Base-by-base conservation (phyloP, 2,888 invertebrate species). In the Rhingia campestris region DNA sequence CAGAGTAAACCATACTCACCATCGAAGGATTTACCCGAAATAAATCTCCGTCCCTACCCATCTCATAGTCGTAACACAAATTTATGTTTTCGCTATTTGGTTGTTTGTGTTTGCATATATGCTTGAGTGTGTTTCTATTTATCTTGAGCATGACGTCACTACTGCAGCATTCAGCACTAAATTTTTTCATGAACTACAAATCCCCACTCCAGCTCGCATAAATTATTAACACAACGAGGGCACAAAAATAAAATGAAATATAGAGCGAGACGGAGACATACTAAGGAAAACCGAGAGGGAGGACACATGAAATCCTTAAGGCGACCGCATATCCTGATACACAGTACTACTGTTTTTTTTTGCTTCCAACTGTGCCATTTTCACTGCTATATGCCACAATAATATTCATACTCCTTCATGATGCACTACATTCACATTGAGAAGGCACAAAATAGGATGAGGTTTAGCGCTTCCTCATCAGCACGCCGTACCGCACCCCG, bases 161-260 rank as follows among this genome's bases (percentile, higher is more conserved):
- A 77, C 77, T 77, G 77, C 77, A 70, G 77, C 56, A 70, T 49
- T 77, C 51, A 22, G 22, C 54, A 47, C 76, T 76, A 59, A 69
- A 70, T 63, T 63, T 69, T 69, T 76, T 76, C 69, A 69, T 75
- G 75, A 67, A 66, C 75, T 67, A 59, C 75, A 75, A 59, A 66
- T 59, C 51, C 47, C 53, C 59, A 4, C 63, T 12, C 14, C 33
- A 14, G 59, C 39, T 54, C 6, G 33, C 58, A 70, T 63, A 58
- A 77, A 77, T 77, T 77, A 77, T 70, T 70, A 63, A 76, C 53
- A 39, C 67, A 76, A 67, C 67, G 76, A 67, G 76, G 67, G 61
- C 76, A 69, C 74, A 66, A 12, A 66, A 58, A 74, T 58, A 74
- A 59, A 33, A 59, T 39, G 30, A 51, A 14, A 9, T 12, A 35